Conservation (phyloP, 2,888 invertebrate genomes). For the Hydropsyche betteni region DNA sequence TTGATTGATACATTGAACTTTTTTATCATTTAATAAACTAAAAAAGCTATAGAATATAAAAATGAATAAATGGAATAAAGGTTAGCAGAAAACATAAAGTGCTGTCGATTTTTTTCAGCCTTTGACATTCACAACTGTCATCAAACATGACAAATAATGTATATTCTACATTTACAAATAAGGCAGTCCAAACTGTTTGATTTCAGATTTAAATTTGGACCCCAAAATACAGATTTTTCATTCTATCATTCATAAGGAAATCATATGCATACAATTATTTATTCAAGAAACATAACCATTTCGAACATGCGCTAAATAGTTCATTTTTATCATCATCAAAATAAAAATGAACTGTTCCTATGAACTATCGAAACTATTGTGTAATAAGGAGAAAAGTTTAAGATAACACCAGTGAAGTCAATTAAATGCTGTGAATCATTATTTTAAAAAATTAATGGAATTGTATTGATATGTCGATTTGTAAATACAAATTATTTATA, state of each 20-base stretch:
- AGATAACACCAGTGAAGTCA: not conserved
- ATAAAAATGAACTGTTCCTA: too few relatives aligned
- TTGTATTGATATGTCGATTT: slow-evolving; percentile 1
- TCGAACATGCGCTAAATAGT: not conserved
- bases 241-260: not conserved
- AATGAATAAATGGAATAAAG: too few relatives aligned
- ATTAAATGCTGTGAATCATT: not conserved
- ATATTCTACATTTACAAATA: not conserved
- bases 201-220: slow-evolving; percentile 24
- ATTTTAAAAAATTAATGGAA: not conserved
- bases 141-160: too few relatives aligned
- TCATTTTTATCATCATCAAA: too few relatives aligned
- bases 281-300: slow-evolving; percentile 16
- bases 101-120: too few relatives aligned
- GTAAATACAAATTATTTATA: slow-evolving; percentile 10
- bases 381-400: not conserved
- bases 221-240: slow-evolving; percentile 23
- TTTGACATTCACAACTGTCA: too few relatives aligned
- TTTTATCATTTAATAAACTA: too few relatives aligned
- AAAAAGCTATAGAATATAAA: too few relatives aligned
- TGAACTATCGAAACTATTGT: too few relatives aligned
- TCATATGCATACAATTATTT: not conserved
- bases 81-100: too few relatives aligned
- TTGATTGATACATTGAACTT: too few relatives aligned
- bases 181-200: slow-evolving; percentile 27